Evolutionary conservation across 2,888 invertebrate species (phyloP).

Genomic region (Drosophila conformis): DNA sequence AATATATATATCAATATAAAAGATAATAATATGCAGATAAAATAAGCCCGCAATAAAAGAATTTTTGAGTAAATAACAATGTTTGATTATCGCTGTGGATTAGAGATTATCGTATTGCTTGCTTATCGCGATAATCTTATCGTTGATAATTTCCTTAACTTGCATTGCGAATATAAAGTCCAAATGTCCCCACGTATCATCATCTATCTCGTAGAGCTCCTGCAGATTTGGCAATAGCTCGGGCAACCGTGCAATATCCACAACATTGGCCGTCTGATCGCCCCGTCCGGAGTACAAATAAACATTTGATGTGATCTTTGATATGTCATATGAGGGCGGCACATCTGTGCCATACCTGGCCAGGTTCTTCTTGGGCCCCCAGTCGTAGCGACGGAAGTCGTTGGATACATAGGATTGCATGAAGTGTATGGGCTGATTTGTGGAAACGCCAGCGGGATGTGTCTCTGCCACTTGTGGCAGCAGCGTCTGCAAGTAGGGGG

Average conservation of each 20-base stretch:
- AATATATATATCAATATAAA: background rate
- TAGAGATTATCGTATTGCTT: slow-evolving; percentile 57
- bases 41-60: background rate
- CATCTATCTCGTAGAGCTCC: slow-evolving; percentile 64
- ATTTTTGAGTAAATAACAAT: background rate
- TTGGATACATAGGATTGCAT: slow-evolving; percentile 69
- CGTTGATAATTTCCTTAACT: slow-evolving; percentile 72
- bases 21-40: background rate
- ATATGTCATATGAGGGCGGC: slow-evolving; percentile 73
- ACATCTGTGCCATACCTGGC: slow-evolving; percentile 53
- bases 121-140: slow-evolving; percentile 63
- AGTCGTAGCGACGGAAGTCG: slow-evolving; percentile 72
- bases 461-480: slow-evolving; percentile 75
- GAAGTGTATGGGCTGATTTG: slow-evolving; percentile 78
- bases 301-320: slow-evolving; percentile 64
- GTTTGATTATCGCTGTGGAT: background rate
- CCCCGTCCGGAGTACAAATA: slow-evolving; percentile 71
- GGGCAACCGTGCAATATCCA: slow-evolving; percentile 65
- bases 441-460: slow-evolving; percentile 80
- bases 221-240: slow-evolving; percentile 61
- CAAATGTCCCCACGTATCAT: slow-evolving; percentile 78
- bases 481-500: slow-evolving; percentile 55
- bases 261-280: slow-evolving; percentile 68
- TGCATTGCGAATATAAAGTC: slow-evolving; percentile 79
- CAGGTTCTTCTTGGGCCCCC: slow-evolving; percentile 69